Evolutionary conservation across 2,113 vertebrate genomes (phyloP), one percentile per base, ranked within the genome.

Genomic region (Gymnobelideus leadbeateri): DNA sequence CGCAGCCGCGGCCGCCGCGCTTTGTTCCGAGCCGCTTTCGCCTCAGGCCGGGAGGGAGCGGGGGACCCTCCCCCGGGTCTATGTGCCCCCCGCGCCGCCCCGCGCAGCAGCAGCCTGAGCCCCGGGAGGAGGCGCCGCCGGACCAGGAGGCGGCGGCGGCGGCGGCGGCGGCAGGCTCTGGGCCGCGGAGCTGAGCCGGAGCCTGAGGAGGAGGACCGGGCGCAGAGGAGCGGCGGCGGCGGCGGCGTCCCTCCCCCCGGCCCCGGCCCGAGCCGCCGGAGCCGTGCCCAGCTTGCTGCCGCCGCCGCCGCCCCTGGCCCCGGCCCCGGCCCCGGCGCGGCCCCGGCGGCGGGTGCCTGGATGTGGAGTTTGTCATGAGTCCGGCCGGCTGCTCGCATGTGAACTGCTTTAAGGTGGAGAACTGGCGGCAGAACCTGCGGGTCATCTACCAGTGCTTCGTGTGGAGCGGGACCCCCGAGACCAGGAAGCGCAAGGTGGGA

Each of bases 381-480:
- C 99, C 99, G 97, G 99, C 99, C 96, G 99, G 99, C 98, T 99
- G 99, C 98, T 99, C 99, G 97, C 99, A 99, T 99, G 99, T 99
- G 99, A 99, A 98, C 98, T 98, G 99, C 98, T 99, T 99, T 98
- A 99, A 99, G 98, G 99, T 99, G 99, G 99, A 99, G 98, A 99
- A 99, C 99, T 99, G 99, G 99, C 99, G 99, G 98, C 99, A 99
- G 99, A 99, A 99, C 98, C 99, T 99, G 98, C 99, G 99, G 95
- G 99, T 99, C 89, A 99, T 99, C 96, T 99, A 99, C 98, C 99
- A 99, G 98, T 99, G 99, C 98, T 99, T 99, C 99, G 99, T 99
- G 97, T 99, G 99, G 99, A 99, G 99, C 97, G 99, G 99, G 91
- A 99, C 99, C 68, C 99, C 99, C 19, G 99, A 99, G 99, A 99